Base-by-base conservation (phyloP, 2,888 invertebrate genomes). In the Iphiclides podalirius region DNA sequence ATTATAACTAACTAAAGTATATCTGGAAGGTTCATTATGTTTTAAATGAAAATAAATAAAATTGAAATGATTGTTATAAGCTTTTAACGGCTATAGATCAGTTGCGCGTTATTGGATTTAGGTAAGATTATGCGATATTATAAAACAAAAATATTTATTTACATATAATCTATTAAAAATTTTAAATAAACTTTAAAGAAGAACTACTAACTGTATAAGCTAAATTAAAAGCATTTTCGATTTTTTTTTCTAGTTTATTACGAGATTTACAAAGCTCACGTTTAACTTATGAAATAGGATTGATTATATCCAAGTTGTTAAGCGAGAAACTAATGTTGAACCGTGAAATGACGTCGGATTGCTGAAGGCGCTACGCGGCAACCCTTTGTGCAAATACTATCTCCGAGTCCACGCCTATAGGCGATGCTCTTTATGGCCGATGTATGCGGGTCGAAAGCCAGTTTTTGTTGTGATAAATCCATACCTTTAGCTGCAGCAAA, bases 381-480 rank as follows among this genome's bases (percentile, higher is more conserved):
- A 62, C 55, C 66, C 82, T 83, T 81, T 86, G 83, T 77, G 72
- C 76, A 81, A 85, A 84, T 79, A 84, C 66, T 65, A 59, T 63
- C 60, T 64, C 57, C 57, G 61, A 59, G n/a, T n/a, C 52, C 60
- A 61, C 59, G 62, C 66, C 67, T 58, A 57, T 56, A 54, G 67
- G 67, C 62, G 57, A 53, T 64, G 67, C 59, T 63, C 58, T n/a
- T 52, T 59, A 59, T 43, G 61, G 59, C 47, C 54, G 52, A 41
- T 52, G 43, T 13, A 20, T 43, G 34, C 38, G 48, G 42, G 9
- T 15, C 14, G 37, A 23, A 14, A 23, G 33, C 33, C 36, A 42
- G 37, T 48, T 48, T 42, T 48, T 48, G 48, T 38, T 9, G 11
- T 23, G 23, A 48, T 48, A 42, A 37, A 42, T 48, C 31, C 20